phyloP scores from a whole-genome alignment of 1,140 invertebrate species.

The Druon quercuslanigerum region DNA sequence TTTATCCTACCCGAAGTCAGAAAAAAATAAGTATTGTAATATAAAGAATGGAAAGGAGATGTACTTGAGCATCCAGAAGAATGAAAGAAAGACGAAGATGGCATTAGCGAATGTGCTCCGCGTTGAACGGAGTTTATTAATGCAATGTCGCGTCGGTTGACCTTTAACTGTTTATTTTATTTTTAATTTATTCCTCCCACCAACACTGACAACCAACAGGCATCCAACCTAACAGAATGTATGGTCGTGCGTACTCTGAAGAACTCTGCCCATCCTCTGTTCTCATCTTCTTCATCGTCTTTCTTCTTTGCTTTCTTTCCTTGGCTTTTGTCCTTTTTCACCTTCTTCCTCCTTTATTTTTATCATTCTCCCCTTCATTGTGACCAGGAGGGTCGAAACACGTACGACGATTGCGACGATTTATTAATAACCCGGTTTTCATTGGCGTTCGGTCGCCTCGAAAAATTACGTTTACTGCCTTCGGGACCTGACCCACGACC shows the following conservation, averaged over 20 bases:
- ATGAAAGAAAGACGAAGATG: conserved; percentile 21
- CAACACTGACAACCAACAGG: conserved; percentile 37
- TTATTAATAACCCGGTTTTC: conserved; percentile 71
- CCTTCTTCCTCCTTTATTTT: conserved; percentile 15
- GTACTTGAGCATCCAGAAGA: background rate
- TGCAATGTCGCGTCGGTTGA: conserved; percentile 53
- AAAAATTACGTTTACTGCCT: conserved; percentile 63
- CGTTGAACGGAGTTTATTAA: conserved; percentile 54
- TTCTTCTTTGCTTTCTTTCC: conserved; percentile 32
- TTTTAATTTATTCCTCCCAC: conserved; percentile 63
- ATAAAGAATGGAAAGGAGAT: too few species aligned
- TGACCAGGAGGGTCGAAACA: conserved; percentile 9
- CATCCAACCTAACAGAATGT: conserved; percentile 39
- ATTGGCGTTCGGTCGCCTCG: conserved; percentile 61
- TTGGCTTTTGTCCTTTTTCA: background rate
- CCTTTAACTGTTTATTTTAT: conserved; percentile 61
- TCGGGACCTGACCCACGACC: conserved; percentile 57
- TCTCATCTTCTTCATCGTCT: conserved; percentile 33
- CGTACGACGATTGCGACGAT: conserved; percentile 58
- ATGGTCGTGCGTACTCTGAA: conserved; percentile 23
- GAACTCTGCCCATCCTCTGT: conserved; percentile 36
- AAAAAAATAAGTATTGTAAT: too few species aligned
- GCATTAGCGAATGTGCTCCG: background rate
- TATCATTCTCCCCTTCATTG: background rate
- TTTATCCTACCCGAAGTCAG: too few species aligned